Percentiles rank a stretch among this genome's conserved stretches.
phyloP scores from a whole-genome alignment of 1,140 invertebrate genomes.

The Dendroctonus valens region DNA sequence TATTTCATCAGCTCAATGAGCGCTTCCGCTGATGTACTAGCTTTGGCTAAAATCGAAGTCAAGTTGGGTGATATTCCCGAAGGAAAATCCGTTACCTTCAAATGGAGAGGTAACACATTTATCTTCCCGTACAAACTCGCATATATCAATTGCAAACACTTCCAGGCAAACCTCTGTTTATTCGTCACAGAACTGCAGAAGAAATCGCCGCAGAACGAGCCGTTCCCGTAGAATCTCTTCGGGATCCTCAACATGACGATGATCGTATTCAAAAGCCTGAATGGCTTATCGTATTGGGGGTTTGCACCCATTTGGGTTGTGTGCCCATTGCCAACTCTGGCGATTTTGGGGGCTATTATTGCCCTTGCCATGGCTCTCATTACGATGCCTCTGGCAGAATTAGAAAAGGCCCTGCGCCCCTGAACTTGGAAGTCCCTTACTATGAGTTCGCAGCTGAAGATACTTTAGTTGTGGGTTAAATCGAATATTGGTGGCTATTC shows the following conservation, averaged over 20 bases:
- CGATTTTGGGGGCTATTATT: constrained; percentile 94
- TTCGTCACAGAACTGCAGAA: constrained; percentile 79
- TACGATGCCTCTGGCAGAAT: constrained; percentile 98
- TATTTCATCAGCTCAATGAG: constrained; percentile 76
- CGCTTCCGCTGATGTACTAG: constrained; percentile 92
- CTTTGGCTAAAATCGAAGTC: constrained; percentile 94
- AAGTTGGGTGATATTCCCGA: constrained; percentile 87
- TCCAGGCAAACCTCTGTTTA: constrained; percentile 85
- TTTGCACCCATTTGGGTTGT: constrained; percentile 98
- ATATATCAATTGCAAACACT: constrained; percentile 4
- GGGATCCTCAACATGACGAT: constrained; percentile 87
- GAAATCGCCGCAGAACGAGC: constrained; percentile 79
- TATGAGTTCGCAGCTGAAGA: constrained; percentile 76
- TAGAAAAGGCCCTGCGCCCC: constrained; percentile 95
- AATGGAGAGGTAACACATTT: constrained; percentile 80
- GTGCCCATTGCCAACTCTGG: constrained; percentile 94
- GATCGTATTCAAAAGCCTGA: constrained; percentile 79
- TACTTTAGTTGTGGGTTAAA: constrained; percentile 78
- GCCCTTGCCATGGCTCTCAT: constrained; percentile 98
- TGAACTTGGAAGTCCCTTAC: constrained; percentile 92
- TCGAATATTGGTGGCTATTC: no score
- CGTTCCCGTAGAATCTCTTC: constrained; percentile 71
- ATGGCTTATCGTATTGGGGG: constrained; percentile 93
- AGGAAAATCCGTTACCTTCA: constrained; percentile 93
- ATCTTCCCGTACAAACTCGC: neutral